A percentile compares a stretch with the other conserved stretches of the same genome.
Evolutionary conservation across 2,888 invertebrate genomes (phyloP).

Genomic region (Poecilus cupreus): DNA sequence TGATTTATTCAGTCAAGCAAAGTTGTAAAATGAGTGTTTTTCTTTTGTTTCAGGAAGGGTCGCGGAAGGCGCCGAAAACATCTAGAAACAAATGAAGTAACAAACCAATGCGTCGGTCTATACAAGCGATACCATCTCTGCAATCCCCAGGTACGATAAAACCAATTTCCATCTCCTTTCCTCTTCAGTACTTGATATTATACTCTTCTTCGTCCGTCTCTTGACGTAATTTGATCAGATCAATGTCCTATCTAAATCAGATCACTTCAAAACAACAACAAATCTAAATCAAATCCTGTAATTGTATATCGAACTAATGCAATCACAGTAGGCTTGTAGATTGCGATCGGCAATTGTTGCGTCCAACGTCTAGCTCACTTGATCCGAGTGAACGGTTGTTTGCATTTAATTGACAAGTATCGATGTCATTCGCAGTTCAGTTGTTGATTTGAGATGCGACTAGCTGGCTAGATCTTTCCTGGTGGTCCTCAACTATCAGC

Average conservation of each 20-base stretch:
- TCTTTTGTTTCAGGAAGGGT: slow-evolving; percentile 70
- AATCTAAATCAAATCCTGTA: slow-evolving; percentile 19
- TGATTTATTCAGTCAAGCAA: too few species aligned
- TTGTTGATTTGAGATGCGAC: background rate
- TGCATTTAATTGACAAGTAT: slow-evolving; percentile 30
- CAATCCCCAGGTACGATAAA: slow-evolving; percentile 80
- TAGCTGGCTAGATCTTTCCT: background rate
- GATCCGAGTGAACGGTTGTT: background rate
- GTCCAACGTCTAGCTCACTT: background rate
- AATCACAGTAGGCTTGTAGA: background rate
- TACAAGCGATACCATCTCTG: slow-evolving; percentile 87
- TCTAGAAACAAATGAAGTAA: slow-evolving; percentile 58
- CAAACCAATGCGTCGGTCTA: slow-evolving; percentile 81
- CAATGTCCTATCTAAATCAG: slow-evolving; percentile 29
- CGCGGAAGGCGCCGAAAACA: slow-evolving; percentile 65
- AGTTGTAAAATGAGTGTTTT: background rate
- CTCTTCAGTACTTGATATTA: too few species aligned
- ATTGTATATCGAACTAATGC: slow-evolving; percentile 22
- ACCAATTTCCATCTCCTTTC: too few species aligned
- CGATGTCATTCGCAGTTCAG: slow-evolving; percentile 12
- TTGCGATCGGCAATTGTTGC: slow-evolving; percentile 20
- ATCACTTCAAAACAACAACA: slow-evolving; percentile 2
- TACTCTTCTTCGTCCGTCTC: background rate
- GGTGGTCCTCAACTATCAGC: slow-evolving; percentile 31
- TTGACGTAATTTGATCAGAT: background rate